Percentiles rank a stretch among this genome's conserved stretches.
phyloP scores from a whole-genome alignment of 2,888 invertebrate genomes.

The Panopea generosa region DNA sequence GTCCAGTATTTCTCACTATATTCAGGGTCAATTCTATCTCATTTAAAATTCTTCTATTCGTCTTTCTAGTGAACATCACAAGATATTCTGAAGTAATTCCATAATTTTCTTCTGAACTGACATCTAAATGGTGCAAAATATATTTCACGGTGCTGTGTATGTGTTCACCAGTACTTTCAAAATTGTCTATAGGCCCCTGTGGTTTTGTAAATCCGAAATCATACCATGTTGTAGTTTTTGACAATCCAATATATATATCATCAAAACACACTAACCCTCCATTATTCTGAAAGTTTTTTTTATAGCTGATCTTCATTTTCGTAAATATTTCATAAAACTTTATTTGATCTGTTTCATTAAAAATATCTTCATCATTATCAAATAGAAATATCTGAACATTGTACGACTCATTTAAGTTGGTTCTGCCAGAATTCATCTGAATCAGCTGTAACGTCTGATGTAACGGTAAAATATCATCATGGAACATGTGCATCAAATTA shows the following conservation, averaged over 20 bases:
- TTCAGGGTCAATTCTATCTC: conserved; percentile 83
- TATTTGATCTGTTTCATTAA: conserved; percentile 69
- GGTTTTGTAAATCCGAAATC: conserved; percentile 86
- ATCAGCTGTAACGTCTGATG: conserved; percentile 82
- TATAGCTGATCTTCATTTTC: conserved; percentile 67
- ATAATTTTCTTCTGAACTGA: neutral
- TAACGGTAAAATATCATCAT: conserved; percentile 87
- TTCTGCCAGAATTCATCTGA: conserved; percentile 14
- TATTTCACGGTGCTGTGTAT: conserved; percentile 58
- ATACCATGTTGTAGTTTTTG: conserved; percentile 85
- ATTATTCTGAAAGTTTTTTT: conserved; percentile 55
- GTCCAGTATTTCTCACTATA: conserved; percentile 68
- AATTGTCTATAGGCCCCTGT: conserved; percentile 83
- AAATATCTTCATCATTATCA: conserved; percentile 77
- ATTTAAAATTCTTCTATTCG: conserved; percentile 86
- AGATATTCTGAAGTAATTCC: conserved; percentile 60
- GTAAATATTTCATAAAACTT: conserved; percentile 84
- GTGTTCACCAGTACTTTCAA: conserved; percentile 64
- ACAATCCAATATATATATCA: conserved; percentile 84
- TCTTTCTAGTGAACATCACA: conserved; percentile 82
- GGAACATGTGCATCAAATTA: conserved; percentile 87
- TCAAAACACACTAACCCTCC: conserved; percentile 83
- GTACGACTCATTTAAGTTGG: conserved; percentile 16
- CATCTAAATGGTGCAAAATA: conserved; percentile 58
- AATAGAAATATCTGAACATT: conserved; percentile 79